These are phyloP conservation scores for Saturnia japonica DNA, from an alignment of 2,888 invertebrate genomes.

Conservation along the genomic window DNA sequence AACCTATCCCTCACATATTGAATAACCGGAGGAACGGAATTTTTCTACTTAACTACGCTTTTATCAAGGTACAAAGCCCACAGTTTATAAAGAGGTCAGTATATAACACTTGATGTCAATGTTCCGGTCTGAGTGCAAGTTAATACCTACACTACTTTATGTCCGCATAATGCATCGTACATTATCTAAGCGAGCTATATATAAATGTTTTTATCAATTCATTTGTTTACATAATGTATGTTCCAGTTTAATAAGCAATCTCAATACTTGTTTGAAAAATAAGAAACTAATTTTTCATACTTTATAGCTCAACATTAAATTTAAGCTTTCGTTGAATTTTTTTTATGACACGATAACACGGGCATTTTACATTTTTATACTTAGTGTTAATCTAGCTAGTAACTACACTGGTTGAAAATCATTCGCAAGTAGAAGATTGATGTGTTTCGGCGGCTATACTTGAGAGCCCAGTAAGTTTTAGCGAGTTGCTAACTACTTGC, in stretches of 20 bases:
- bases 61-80: constrained; percentile 18
- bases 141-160: neutral
- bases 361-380: neutral
- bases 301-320: neutral
- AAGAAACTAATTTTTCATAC: neutral
- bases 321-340: neutral
- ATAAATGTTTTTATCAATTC: neutral
- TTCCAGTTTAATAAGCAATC: neutral
- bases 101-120: neutral
- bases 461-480: too few species aligned
- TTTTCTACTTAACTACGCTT: neutral
- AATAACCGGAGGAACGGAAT: too few species aligned
- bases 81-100: constrained; percentile 12
- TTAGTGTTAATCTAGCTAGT: too few species aligned
- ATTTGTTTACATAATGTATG: neutral
- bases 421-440: too few species aligned
- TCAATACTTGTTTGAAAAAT: neutral
- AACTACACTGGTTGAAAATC: too few species aligned
- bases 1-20: too few species aligned
- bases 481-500: too few species aligned
- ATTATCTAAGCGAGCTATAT: neutral
- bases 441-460: too few species aligned
- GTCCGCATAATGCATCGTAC: neutral
- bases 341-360: neutral
- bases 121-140: neutral